Evolutionary conservation across 2,888 invertebrate species (phyloP), one percentile per base, ranked within the genome.

Genomic region (Dilophus febrilis): DNA sequence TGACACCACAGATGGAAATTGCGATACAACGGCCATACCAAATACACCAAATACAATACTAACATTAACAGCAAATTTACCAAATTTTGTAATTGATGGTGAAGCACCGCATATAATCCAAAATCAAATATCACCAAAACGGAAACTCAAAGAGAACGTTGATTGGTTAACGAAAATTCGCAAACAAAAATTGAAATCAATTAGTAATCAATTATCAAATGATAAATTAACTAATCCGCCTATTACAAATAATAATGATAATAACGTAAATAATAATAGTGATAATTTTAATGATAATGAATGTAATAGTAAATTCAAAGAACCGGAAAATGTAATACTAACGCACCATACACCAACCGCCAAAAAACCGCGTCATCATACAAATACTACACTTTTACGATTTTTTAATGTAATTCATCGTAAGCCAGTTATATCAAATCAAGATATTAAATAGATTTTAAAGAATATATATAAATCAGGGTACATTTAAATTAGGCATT

Each of bases 61-160:
- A 36, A 73, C 79, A 2, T 79, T 80, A 0, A 79, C 79, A 0
- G 66, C 68, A 13, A 74, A 83, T 54, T 57, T 86, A 44, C 86
- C 86, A 0, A 78, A 86, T 61, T 86, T 70, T 50, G 81, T 82
- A 1, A 48, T 76, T 12, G 74, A 77, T 49, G 85, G 85, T 1
- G 75, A 74, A 29, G 84, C 84, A 0, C 85, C 85, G 0, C 84
- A 84, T 55, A 55, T 81, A 38, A 52, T 58, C 8, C 40, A 40
- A 35, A 22, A 4, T 22, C 65, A 71, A 37, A 73, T 74, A 66
- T 82, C 83, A 1, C 82, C 83, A 0, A 70, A 68, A 26, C 74
- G 74, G 43, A 68, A 68, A 46, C 65, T 65, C 26, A 72, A 68
- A 44, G 71, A 72, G 37, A 71, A 74, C 45, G 66, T 74, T 0